Evolutionary conservation across 2,797 vertebrate species (phyloP).

Genomic region (Sarcoramphus papa): DNA sequence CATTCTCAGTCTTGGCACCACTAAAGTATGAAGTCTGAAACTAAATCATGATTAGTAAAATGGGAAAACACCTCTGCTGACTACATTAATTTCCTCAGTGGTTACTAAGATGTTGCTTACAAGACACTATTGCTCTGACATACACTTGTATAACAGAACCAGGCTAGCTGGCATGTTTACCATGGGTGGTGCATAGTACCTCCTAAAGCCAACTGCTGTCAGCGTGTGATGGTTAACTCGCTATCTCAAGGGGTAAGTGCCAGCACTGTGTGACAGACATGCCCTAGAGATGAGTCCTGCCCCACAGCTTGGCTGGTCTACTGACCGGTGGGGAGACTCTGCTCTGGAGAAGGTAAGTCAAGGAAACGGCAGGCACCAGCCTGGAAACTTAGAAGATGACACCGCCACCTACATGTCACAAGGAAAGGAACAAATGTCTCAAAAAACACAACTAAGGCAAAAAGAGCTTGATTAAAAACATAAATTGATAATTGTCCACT

Average conservation of each 20-base stretch:
- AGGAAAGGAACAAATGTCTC: not conserved
- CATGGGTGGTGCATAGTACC: not conserved
- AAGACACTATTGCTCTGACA: not conserved
- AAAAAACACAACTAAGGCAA: not conserved
- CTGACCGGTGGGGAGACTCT: not conserved
- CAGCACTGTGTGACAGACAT: not conserved
- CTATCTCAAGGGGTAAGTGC: not conserved
- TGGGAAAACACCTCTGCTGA: rapidly evolving
- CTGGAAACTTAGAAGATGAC: not conserved
- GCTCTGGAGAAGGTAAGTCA: not conserved
- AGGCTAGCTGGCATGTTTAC: not conserved
- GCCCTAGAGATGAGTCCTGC: not conserved
- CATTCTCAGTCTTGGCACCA: rapidly evolving
- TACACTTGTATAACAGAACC: not conserved
- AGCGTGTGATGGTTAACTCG: rapidly evolving
- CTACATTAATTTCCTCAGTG: not conserved
- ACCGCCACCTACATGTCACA: not conserved
- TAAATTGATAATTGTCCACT: rapidly evolving
- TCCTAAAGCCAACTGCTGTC: not conserved
- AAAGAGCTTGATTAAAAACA: not conserved
- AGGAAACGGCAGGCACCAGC: not conserved
- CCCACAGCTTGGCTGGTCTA: not conserved
- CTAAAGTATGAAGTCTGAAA: not conserved
- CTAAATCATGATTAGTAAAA: not conserved
- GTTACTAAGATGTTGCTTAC: not conserved